Base-by-base conservation (phyloP, 2,888 invertebrate species). In the Eupithecia centaureata region DNA sequence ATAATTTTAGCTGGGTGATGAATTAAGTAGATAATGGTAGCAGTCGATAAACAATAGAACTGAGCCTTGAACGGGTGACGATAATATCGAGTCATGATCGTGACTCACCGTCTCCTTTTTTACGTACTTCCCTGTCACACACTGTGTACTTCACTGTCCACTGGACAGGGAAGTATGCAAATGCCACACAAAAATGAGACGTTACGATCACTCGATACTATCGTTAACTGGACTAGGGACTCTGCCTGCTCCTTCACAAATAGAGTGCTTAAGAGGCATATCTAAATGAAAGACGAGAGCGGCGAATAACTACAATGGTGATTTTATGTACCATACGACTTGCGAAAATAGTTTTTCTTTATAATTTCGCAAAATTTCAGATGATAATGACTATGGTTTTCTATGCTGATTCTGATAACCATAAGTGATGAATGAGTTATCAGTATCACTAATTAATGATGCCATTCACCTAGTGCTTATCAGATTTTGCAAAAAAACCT, bases 401-500 rank as follows among this genome's bases (percentile, higher is more conserved):
- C 47, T 47, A 47, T 18, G 12, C 47, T 47, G 22, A 47, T 47
- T 47, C 22, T 47, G 47, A 47, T 47, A 47, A 47, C 22, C 12
- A 18, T 18, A 42, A 42, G 42, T 42, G 2, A 42, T 42, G 18
- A 18, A 8, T 18, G 22, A 10, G 47, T 22, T 47, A 47, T 12
- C 22, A 47, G 47, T 22, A 47, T 47, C 18, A 47, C 47, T 47
- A 47, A 47, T 47, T 18, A 47, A 22, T 47, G 47, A 22, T 47
- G 18, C 47, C 47, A 47, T 22, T 22, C 47, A 42, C 42, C 18
- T 12, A 47, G 47, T 22, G 4, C 47, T 22, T 47, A 47, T 47
- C 22, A 22, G 22, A 47, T 47, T 47, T 47, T 42, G 2, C 42
- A 42, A 42, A 38, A 38, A 32, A 42, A 0, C 47, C 47, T 47